phyloP scores from a whole-genome alignment of 2,797 vertebrate species.

The Aplochiton taeniatus region DNA sequence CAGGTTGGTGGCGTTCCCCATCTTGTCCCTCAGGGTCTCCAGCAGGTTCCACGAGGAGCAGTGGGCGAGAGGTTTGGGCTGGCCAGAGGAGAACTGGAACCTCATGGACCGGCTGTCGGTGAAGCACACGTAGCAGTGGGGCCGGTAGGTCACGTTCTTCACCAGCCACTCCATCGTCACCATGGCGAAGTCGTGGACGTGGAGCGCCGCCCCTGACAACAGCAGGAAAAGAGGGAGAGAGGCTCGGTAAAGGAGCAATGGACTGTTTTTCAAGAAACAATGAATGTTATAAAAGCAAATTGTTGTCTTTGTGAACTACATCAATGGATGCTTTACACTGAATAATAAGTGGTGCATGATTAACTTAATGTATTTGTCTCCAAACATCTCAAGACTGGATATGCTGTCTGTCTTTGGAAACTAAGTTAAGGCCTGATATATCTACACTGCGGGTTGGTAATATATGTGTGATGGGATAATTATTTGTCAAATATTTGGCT shows the following conservation, averaged over 20 bases:
- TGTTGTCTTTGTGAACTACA: no score
- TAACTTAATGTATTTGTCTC: no score
- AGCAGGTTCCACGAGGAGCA: conserved; percentile 70
- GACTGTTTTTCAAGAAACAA: background rate
- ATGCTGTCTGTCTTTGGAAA: no score
- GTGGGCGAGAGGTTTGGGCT: conserved; percentile 22
- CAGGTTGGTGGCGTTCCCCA: conserved; percentile 19
- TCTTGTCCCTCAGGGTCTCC: conserved; percentile 49
- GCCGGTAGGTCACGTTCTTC: conserved; percentile 71
- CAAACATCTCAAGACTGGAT: no score
- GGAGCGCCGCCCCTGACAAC: conserved; percentile 68
- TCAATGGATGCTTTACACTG: background rate
- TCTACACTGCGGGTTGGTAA: no score
- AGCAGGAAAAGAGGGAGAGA: background rate
- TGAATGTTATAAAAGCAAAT: background rate
- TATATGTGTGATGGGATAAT: no score
- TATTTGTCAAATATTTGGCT: no score
- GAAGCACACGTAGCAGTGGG: conserved; percentile 72
- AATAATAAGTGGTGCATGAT: no score
- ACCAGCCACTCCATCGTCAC: conserved; percentile 71
- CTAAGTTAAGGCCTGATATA: no score
- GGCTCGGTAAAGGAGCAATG: background rate
- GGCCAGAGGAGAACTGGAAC: conserved; percentile 64
- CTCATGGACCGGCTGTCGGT: conserved; percentile 5
- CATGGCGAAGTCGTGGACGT: conserved; percentile 72